Conservation (phyloP, 2,113 vertebrate genomes). For the Lampris megalopsis region DNA sequence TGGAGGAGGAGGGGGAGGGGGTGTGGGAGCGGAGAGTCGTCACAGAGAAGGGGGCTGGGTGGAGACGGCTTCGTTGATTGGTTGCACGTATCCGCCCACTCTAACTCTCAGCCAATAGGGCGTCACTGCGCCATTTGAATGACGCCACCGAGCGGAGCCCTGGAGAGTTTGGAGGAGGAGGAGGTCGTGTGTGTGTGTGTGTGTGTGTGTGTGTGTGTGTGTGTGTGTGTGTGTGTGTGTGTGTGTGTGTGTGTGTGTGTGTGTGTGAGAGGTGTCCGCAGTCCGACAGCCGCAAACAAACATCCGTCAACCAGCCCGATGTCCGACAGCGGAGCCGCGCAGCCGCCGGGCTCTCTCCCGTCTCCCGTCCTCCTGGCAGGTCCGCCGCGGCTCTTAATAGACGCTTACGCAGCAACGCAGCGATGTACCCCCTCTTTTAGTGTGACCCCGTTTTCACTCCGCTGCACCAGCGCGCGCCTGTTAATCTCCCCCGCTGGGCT, state of each 20-base stretch:
- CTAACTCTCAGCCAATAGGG: conserved; percentile 53
- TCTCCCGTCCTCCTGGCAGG: too few species aligned
- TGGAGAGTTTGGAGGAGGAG: conserved; percentile 14
- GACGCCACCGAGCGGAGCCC: conserved; percentile 33
- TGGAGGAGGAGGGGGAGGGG: not conserved
- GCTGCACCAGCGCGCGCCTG: conserved; percentile 12
- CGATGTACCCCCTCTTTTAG: not conserved
- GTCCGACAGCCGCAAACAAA: too few species aligned
- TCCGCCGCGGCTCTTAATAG: conserved; percentile 5
- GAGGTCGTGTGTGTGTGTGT: conserved; percentile 41
- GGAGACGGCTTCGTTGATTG: conserved; percentile 29
- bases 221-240: too few species aligned
- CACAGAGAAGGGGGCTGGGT: conserved; percentile 5
- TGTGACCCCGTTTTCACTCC: conserved; percentile 46
- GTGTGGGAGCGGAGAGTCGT: conserved; percentile 5
- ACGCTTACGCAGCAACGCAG: conserved; percentile 6
- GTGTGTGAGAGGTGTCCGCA: too few species aligned
- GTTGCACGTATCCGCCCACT: conserved; percentile 35
- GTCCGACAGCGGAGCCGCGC: not conserved
- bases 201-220: not conserved
- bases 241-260: too few species aligned
- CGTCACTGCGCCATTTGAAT: conserved; percentile 53
- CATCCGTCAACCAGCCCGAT: conserved; percentile 14
- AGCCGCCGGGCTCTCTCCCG: not conserved
- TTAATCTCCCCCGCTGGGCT: conserved; percentile 41